Percentiles rank a stretch among this genome's conserved stretches.
Conservation (phyloP, 2,888 invertebrate genomes). For the Cybosia mesomella region DNA sequence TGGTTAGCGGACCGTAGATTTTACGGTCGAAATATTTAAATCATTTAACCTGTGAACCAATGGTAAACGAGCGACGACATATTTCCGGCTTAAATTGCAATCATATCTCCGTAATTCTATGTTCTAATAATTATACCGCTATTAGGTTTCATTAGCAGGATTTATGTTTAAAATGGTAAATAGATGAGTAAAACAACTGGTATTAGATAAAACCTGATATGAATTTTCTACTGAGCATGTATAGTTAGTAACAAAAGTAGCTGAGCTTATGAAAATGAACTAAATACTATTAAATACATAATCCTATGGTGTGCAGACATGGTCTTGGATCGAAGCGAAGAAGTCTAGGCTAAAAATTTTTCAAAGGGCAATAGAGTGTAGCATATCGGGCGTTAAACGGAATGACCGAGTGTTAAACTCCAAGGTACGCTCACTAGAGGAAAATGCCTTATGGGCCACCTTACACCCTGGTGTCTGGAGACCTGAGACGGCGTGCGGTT, state of each 20-base stretch:
- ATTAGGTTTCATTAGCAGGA: conserved; percentile 28
- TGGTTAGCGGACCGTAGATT: conserved; percentile 14
- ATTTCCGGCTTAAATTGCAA: conserved; percentile 44
- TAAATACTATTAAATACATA: too few relatives aligned
- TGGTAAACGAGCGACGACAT: conserved; percentile 26
- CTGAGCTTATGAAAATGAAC: neutral
- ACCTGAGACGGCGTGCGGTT: too few relatives aligned
- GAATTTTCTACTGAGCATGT: conserved; percentile 7
- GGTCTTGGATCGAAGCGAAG: neutral
- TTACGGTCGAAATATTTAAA: conserved; percentile 46
- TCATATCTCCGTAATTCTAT: conserved; percentile 30
- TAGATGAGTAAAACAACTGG: conserved; percentile 7
- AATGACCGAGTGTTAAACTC: too few relatives aligned
- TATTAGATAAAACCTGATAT: conserved; percentile 5
- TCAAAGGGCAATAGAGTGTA: too few relatives aligned
- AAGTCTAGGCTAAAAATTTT: neutral
- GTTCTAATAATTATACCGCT: conserved; percentile 33
- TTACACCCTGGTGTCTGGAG: too few relatives aligned
- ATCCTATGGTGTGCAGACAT: too few relatives aligned
- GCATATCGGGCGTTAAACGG: too few relatives aligned
- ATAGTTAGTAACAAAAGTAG: neutral
- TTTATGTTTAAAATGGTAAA: conserved; percentile 12
- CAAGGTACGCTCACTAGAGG: too few relatives aligned
- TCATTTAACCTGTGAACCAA: conserved; percentile 48
- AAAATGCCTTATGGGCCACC: too few relatives aligned